A percentile compares a stretch with the other conserved stretches of the same genome.
Conservation (phyloP, 2,797 vertebrate genomes). For the Tadarida brasiliensis region DNA sequence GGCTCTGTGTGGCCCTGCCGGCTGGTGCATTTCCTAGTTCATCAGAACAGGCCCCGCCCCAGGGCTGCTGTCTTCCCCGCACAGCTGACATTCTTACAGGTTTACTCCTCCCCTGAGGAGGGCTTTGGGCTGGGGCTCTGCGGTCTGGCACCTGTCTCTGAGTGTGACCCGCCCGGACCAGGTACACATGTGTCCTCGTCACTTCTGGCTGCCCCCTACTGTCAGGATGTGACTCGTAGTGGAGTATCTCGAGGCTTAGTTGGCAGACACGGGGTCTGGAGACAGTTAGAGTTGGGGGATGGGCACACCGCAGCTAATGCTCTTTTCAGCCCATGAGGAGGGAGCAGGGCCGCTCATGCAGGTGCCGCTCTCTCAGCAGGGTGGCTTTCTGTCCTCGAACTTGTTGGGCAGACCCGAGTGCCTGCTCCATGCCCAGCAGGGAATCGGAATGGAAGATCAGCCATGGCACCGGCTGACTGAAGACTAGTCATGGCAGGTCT, state of each 20-base stretch:
- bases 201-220: no score
- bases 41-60: background rate
- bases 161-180: background rate
- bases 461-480: background rate
- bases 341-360: background rate
- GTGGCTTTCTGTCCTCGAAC: background rate
- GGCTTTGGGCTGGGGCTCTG: rapidly evolving
- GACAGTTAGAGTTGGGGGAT: no score
- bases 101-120: rapidly evolving
- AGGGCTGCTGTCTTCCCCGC: rapidly evolving
- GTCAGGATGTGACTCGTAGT: no score
- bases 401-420: background rate
- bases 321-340: background rate
- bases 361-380: background rate
- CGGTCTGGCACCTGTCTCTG: background rate
- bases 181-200: background rate
- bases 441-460: background rate
- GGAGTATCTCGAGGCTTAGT: background rate
- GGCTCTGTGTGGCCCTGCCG: rapidly evolving
- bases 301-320: background rate
- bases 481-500: background rate
- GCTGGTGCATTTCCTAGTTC: background rate
- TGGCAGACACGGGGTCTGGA: background rate
- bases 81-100: rapidly evolving
- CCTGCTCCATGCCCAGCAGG: background rate